A percentile compares a stretch with the other conserved stretches of the same genome.
These are phyloP conservation scores for Oeneis ivallda DNA, from an alignment of 2,888 invertebrate genomes.

Conservation along the genomic window DNA sequence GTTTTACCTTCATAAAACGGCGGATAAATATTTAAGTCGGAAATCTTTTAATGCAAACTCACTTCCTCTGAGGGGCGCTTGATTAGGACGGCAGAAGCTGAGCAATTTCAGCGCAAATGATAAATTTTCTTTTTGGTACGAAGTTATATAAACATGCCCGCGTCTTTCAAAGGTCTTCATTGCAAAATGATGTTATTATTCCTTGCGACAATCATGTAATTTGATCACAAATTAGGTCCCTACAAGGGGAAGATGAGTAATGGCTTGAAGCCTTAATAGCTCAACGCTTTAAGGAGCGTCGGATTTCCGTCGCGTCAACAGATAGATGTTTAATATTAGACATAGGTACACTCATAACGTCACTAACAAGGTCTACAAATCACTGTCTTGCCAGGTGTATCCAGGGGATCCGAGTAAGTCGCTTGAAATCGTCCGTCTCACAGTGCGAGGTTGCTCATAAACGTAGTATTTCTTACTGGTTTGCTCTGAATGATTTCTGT, in stretches of 20 bases:
- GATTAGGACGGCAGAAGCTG: conserved; percentile 1
- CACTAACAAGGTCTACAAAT: too few species aligned
- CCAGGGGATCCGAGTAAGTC: too few species aligned
- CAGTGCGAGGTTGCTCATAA: too few species aligned
- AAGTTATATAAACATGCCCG: not conserved
- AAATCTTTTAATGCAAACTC: conserved; percentile 27
- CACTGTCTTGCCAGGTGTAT: too few species aligned
- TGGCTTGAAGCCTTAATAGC: not conserved
- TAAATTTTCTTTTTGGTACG: conserved; percentile 8
- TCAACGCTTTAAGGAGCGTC: too few species aligned
- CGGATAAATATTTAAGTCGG: conserved; percentile 29
- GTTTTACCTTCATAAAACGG: conserved; percentile 22
- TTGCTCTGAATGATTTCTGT: too few species aligned
- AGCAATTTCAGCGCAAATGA: conserved; percentile 7
- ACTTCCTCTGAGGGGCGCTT: conserved; percentile 12
- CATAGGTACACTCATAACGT: too few species aligned
- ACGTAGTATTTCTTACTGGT: too few species aligned
- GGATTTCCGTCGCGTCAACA: too few species aligned
- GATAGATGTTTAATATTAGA: too few species aligned
- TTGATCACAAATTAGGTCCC: not conserved
- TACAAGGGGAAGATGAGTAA: not conserved
- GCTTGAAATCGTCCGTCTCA: too few species aligned
- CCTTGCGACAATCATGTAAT: not conserved
- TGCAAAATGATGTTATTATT: not conserved
- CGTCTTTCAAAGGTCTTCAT: not conserved